phyloP scores from a whole-genome alignment of 2,888 invertebrate species.

The Caenorhabditis panamensis region DNA sequence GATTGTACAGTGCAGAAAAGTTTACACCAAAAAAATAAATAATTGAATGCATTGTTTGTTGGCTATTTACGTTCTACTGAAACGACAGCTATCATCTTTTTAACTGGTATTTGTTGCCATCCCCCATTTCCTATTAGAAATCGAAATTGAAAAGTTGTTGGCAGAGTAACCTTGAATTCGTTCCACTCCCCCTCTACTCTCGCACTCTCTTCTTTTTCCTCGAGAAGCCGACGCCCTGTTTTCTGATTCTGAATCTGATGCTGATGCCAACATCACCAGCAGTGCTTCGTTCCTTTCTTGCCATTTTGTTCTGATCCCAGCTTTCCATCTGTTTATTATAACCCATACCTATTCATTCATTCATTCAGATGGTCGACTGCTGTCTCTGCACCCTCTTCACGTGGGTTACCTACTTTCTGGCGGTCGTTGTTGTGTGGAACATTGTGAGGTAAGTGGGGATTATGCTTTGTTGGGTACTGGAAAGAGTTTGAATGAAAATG shows the following conservation, averaged over 20 bases:
- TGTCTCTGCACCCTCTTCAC: constrained; percentile 44
- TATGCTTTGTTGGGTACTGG: no score
- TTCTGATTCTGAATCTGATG: constrained; percentile 2
- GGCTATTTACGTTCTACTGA: no score
- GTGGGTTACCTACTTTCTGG: constrained; percentile 30
- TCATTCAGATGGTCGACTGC: constrained; percentile 46
- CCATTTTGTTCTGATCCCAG: not conserved
- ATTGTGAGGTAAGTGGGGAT: constrained; percentile 37
- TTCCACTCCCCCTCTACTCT: constrained; percentile 29
- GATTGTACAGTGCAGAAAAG: no score
- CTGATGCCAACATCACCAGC: constrained; percentile 13
- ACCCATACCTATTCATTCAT: no score
- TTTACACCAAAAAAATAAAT: no score
- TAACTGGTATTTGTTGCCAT: constrained; percentile 34
- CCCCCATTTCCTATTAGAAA: constrained; percentile 18
- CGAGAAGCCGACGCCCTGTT: constrained; percentile 15
- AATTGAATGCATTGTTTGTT: no score
- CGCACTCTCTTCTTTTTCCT: constrained; percentile 22
- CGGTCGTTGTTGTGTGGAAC: constrained; percentile 32
- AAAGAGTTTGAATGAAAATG: no score
- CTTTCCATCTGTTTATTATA: not conserved
- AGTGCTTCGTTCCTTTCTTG: not conserved
- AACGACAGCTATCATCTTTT: not conserved
- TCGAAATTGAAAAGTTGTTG: constrained; percentile 6
- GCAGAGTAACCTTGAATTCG: constrained; percentile 49